These are phyloP conservation scores for Brachionus paranguensis DNA, from an alignment of 1,140 invertebrate species.

Conservation along the genomic window DNA sequence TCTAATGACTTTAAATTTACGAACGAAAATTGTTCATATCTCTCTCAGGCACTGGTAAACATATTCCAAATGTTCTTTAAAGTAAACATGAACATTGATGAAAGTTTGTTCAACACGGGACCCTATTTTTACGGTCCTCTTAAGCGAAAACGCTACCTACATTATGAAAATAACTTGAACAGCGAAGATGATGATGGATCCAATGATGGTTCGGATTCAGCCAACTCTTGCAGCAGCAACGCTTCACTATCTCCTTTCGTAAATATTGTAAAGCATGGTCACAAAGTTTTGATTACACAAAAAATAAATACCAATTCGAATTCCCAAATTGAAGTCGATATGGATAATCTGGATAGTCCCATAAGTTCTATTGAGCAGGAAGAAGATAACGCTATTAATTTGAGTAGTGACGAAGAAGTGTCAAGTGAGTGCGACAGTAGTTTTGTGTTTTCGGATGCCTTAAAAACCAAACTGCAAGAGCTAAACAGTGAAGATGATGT, in stretches of 20 bases:
- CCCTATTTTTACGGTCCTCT: neutral
- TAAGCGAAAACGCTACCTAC: neutral
- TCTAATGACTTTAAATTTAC: neutral
- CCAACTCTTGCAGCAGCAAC: neutral
- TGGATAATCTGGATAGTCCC: neutral
- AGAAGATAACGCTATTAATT: neutral
- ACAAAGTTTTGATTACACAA: neutral
- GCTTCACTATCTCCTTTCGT: neutral
- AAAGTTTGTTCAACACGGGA: neutral
- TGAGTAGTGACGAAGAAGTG: neutral
- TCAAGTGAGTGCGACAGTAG: neutral
- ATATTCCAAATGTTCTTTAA: constrained; percentile 6
- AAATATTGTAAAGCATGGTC: neutral
- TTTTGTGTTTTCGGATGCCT: neutral
- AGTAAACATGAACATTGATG: constrained; percentile 4
- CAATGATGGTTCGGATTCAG: neutral
- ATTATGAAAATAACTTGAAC: neutral
- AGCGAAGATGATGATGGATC: neutral
- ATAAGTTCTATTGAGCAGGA: neutral
- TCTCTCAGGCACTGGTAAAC: neutral
- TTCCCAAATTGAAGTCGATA: neutral
- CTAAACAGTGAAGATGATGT: neutral
- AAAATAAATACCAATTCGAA: neutral
- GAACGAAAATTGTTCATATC: neutral
- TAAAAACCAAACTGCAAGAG: neutral